Evolutionary conservation across 2,797 vertebrate species (phyloP), one percentile per base, ranked within the genome.

Genomic region (Paratrypauchen microcephalus): DNA sequence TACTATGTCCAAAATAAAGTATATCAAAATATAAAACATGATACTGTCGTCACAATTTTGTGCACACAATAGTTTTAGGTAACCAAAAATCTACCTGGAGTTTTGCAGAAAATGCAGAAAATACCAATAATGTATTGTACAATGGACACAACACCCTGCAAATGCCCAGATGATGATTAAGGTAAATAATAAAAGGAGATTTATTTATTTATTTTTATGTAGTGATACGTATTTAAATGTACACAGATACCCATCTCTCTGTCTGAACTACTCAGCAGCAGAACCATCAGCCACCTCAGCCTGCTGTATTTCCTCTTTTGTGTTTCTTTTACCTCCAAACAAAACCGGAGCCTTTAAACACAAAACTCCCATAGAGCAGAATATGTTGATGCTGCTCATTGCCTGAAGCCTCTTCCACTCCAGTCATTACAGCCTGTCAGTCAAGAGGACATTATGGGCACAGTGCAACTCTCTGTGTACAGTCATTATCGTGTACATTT

Each of bases 381-480:
- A 55, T 18, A 55, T 55, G 11, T 4, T 4, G 21, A 23, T 12
- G 52, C 1, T 12, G n/a, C 8, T 23, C 18, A 12, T 23, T 23
- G 9, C 52, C 52, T 55, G 52, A 55, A 15, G 39, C 47, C 56
- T 78, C 72, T 70, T 56, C 50, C 32, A 76, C 52, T 61, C 63
- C 58, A 48, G 60, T 67, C 79, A 47, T 72, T 66, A 47, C 12
- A 23, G 63, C 21, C 54, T 41, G 66, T 65, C 59, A 28, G 45
- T 67, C 18, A 26, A 47, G 21, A 9, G 8, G 6, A 26, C 15
- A 47, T 48, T 28, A 41, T 24, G 61, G 7, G 41, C 41, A 24
- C 39, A 45, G 3, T 61, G 13, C 30, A 39, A 58, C 8, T 59
- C 57, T n/a, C n/a, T n/a, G n/a, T n/a, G n/a, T n/a, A n/a, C n/a